phyloP scores from a whole-genome alignment of 1,140 invertebrate species.

The Rhagoletis zephyria region DNA sequence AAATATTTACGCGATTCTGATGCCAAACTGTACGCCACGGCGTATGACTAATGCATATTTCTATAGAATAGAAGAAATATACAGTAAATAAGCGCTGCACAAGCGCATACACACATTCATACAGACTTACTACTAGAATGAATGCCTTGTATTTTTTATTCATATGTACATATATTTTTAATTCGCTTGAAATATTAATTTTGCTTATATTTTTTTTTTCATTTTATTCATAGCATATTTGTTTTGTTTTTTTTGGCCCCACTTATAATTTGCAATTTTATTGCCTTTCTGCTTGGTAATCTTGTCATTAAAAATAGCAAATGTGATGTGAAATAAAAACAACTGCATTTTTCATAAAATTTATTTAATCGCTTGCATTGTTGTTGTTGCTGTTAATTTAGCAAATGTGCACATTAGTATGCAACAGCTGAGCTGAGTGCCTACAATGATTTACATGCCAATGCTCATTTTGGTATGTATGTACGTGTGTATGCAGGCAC shows the following conservation, averaged over 20 bases:
- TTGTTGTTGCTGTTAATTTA: constrained; percentile 3
- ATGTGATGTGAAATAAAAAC: not conserved
- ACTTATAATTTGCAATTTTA: not conserved
- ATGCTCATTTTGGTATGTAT: constrained; percentile 5
- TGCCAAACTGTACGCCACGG: not conserved
- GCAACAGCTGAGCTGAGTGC: not conserved
- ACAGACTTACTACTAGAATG: no score
- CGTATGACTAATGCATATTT: constrained; percentile 45
- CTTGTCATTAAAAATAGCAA: constrained; percentile 12
- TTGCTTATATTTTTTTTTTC: not conserved
- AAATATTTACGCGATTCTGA: not conserved
- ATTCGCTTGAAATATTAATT: not conserved
- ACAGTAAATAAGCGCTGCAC: not conserved
- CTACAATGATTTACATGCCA: constrained; percentile 31
- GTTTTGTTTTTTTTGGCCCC: not conserved
- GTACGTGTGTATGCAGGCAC: not conserved
- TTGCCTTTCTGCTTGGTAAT: constrained; percentile 13
- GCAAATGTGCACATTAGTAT: constrained; percentile 29
- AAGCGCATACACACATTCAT: not conserved
- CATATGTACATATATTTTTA: not conserved
- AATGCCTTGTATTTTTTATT: no score
- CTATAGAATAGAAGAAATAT: not conserved
- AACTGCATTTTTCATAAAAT: constrained; percentile 30
- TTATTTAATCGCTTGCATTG: constrained; percentile 14
- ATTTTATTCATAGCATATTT: constrained; percentile 14